Base-by-base conservation (phyloP, 2,113 vertebrate species). In the Paratilapia polleni region DNA sequence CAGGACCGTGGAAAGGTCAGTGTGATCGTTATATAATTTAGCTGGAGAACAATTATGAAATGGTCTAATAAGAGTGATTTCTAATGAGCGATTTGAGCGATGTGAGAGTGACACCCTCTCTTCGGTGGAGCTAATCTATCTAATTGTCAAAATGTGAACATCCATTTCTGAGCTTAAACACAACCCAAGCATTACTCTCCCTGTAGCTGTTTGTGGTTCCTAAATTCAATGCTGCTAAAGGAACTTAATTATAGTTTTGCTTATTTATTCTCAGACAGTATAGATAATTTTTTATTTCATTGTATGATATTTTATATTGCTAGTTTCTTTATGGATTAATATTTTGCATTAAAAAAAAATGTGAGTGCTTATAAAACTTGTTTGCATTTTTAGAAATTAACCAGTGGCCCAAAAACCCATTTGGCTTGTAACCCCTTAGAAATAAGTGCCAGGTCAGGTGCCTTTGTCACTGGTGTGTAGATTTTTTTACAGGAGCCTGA, bases 21-120 rank as follows among this genome's bases (percentile, higher is more conserved):
- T 38, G 81, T 91, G 84, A 92, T 94, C 82, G 19, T 93, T 92
- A 91, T 79, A 78, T 91, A 87, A 94, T 91, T 91, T 83, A 85
- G 87, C 74, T 52, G 68, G 77, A 86, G 91, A 90, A 92, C 80
- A 90, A 92, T 94, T 90, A 92, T 81, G 77, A 82, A 89, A 91
- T 84, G 57, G 58, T 70, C 78, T 89, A 87, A 91, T 82, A 91
- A 83, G 92, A 87, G 49, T 85, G 77, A 88, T 90, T 90, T 86
- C 85, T 90, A 85, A 91, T 90, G 90, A 82, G 47, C 3, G 3
- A 26, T 63, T 28, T 91, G 91, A 82, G 52, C 9, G 6, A 24
- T 70, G 31, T 52, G 58, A 84, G 81, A 87, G 78, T 82, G 79
- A 90, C 76, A 78, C 63, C 83, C 68, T 34, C 59, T 70, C 31